These are phyloP conservation scores for Julus scanicus DNA, from an alignment of 2,888 invertebrate species.

Conservation along the genomic window DNA sequence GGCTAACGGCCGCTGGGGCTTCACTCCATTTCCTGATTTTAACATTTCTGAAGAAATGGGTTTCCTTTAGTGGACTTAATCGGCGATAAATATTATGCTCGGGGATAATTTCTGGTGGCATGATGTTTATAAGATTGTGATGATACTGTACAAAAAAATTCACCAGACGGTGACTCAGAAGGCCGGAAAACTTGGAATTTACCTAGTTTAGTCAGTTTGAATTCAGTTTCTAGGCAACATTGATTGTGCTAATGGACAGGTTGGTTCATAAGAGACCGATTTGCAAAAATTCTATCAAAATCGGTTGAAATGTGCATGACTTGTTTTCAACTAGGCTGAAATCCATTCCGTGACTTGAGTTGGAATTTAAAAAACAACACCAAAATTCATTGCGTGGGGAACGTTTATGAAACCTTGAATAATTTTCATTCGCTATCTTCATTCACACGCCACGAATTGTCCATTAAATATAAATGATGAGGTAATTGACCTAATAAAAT, in stretches of 20 bases:
- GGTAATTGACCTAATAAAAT: conserved; percentile 9
- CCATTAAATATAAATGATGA: not conserved
- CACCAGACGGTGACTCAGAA: not conserved
- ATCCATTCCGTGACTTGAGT: too few species aligned
- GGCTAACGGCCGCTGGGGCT: conserved; percentile 21
- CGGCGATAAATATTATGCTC: not conserved
- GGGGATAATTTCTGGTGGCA: not conserved
- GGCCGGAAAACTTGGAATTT: not conserved
- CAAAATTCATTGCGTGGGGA: not conserved
- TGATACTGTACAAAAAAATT: not conserved
- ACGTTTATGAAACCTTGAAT: not conserved
- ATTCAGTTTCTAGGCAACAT: not conserved
- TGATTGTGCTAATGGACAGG: too few species aligned
- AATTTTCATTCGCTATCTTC: not conserved
- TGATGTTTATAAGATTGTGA: not conserved
- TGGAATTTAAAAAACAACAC: not conserved
- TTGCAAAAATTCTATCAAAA: too few species aligned
- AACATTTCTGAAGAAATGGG: not conserved
- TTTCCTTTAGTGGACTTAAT: not conserved
- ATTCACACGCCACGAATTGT: not conserved
- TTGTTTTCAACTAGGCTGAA: not conserved
- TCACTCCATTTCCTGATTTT: not conserved
- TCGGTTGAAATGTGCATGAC: too few species aligned
- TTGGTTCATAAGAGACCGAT: too few species aligned
- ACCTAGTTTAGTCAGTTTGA: not conserved